These are phyloP conservation scores for Poecilobothrus nobilitatus DNA, from an alignment of 2,888 invertebrate species.

Conservation along the genomic window DNA sequence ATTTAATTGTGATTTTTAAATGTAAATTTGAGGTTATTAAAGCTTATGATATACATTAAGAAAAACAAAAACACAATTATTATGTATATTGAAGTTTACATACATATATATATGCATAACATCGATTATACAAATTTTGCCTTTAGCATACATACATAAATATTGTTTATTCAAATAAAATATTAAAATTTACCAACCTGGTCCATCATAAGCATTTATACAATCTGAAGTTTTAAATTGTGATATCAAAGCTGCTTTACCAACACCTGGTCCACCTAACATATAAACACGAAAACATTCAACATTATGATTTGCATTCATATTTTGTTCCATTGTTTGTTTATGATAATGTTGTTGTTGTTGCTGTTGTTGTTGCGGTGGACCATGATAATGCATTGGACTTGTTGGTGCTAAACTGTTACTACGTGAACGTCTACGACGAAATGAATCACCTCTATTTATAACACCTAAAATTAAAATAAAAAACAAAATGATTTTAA, in stretches of 20 bases:
- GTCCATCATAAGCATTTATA: conserved; percentile 86
- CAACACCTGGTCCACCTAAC: conserved; percentile 71
- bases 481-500: conserved; percentile 27
- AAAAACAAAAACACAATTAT: no score
- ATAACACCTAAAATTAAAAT: conserved; percentile 63
- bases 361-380: not conserved
- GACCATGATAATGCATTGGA: conserved; percentile 44
- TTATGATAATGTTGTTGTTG: no score
- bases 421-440: conserved; percentile 72
- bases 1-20: no score
- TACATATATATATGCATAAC: no score
- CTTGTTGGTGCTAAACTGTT: conserved; percentile 65
- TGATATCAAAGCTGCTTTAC: conserved; percentile 75
- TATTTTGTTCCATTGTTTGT: not conserved
- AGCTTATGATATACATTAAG: no score
- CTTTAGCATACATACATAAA: no score
- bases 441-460: conserved; percentile 88
- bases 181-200: conserved; percentile 52
- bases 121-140: no score
- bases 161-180: no score
- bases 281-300: conserved; percentile 63
- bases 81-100: no score
- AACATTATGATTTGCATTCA: conserved; percentile 39
- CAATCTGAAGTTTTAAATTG: conserved; percentile 92
- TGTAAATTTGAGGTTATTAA: no score